Percentiles rank a stretch among this genome's conserved stretches.
phyloP scores from a whole-genome alignment of 1,140 invertebrate species.

The Trichoplusia ni region DNA sequence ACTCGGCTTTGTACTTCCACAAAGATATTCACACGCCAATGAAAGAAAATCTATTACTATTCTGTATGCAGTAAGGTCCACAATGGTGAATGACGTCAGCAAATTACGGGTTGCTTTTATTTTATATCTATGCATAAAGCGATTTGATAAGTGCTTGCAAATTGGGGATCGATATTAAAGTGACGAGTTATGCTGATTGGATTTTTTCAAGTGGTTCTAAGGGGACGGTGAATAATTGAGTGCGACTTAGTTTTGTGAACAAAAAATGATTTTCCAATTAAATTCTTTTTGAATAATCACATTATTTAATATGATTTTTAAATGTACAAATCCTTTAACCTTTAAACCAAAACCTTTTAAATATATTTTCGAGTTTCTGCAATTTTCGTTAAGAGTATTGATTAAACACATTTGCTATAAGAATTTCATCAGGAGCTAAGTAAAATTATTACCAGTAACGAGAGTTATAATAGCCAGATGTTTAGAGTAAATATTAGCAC shows the following conservation, averaged over 20 bases:
- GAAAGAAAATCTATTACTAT: slow-evolving; percentile 60
- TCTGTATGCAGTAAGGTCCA: slow-evolving; percentile 55
- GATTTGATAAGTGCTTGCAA: slow-evolving; percentile 78
- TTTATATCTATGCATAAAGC: slow-evolving; percentile 78
- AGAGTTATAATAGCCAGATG: too few species aligned
- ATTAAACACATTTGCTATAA: neutral
- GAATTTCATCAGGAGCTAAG: neutral
- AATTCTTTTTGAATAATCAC: slow-evolving; percentile 6
- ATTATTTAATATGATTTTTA: neutral
- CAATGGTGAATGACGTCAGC: slow-evolving; percentile 42
- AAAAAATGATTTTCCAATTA: slow-evolving; percentile 12
- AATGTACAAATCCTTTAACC: neutral
- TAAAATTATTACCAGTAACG: neutral
- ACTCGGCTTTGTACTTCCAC: slow-evolving; percentile 66
- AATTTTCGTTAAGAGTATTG: too few species aligned
- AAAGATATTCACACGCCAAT: slow-evolving; percentile 61
- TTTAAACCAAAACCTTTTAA: neutral
- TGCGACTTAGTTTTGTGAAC: slow-evolving; percentile 67
- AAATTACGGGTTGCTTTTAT: slow-evolving; percentile 50
- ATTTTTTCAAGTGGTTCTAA: slow-evolving; percentile 77
- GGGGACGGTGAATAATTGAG: slow-evolving; percentile 77
- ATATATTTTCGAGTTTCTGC: too few species aligned
- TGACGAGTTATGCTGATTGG: slow-evolving; percentile 81
- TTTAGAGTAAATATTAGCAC: neutral
- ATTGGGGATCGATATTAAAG: slow-evolving; percentile 80